phyloP scores from a whole-genome alignment of 2,888 invertebrate species.

The Hypomecis punctinalis region DNA sequence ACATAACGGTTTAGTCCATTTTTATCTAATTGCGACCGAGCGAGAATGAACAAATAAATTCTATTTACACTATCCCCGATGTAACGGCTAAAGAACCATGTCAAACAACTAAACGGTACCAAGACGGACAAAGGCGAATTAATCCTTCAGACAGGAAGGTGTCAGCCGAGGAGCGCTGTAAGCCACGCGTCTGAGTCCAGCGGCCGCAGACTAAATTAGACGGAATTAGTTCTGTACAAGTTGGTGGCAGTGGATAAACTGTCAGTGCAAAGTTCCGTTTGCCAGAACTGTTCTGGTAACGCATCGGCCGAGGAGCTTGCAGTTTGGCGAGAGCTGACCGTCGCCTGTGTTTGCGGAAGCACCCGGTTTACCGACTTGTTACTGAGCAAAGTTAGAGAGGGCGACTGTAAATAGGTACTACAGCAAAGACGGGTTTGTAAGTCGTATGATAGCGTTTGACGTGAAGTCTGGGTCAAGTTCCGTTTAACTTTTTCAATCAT shows the following conservation, averaged over 20 bases:
- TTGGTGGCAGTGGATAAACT: constrained; percentile 59
- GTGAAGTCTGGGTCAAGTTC: neutral
- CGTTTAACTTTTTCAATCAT: no score
- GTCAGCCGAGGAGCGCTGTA: constrained; percentile 52
- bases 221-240: constrained; percentile 68
- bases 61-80: constrained; percentile 28
- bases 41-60: neutral
- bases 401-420: constrained; percentile 30
- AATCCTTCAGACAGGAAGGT: constrained; percentile 63
- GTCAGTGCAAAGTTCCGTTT: constrained; percentile 55
- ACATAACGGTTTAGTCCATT: no score
- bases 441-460: neutral
- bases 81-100: constrained; percentile 45
- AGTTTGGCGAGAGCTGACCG: constrained; percentile 40
- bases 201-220: constrained; percentile 62
- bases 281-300: constrained; percentile 42
- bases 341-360: constrained; percentile 49
- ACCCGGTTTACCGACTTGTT: constrained; percentile 47
- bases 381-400: constrained; percentile 44
- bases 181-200: constrained; percentile 54
- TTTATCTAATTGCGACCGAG: no score
- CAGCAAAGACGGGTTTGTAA: constrained; percentile 15
- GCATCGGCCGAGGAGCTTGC: constrained; percentile 44
- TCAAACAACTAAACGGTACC: constrained; percentile 49
- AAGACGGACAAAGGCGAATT: constrained; percentile 61